Evolutionary conservation across 2,113 vertebrate genomes (phyloP), one percentile per base, ranked within the genome.

Genomic region (Microtus pennsylvanicus): DNA sequence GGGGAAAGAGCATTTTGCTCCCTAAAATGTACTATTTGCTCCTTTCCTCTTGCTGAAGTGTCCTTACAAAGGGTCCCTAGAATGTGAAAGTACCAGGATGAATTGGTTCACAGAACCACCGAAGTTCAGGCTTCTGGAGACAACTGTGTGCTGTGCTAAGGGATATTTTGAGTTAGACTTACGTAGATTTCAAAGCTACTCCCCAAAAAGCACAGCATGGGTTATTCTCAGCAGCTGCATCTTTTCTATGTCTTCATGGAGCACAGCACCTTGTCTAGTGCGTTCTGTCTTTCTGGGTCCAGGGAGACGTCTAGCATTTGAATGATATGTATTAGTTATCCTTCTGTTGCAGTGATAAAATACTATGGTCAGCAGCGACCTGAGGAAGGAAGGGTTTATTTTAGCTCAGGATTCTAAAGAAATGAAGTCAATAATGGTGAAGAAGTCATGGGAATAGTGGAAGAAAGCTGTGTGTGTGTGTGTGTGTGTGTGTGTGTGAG

Each of bases 201-300:
- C 61, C 3, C 22, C 14, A 30, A 21, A 2, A 3, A 3, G 69
- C 61, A 33, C 28, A 35, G 35, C 42, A 33, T 24, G 50, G 28
- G 24, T 65, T 7, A 0, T 67, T 4, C 22, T 17, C 55, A 19
- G 58, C 16, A 22, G 14, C 0, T 12, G 1, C 1, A 1, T 28
- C 82, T 87, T 78, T 38, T n/a, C 87, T 52, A 30, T 33, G 17
- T 47, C 63, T 28, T 14, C 19, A 7, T 9, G 17, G 12, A 33
- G 58, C 45, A 30, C 11, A 42, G 14, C 13, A 13, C 26, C 55
- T 75, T 76, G 67, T 76, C 35, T 55, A 28, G 26, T 88, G 8
- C 9, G 30, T 78, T 75, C 47, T 13, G 4, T 50, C n/a, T 72
- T 93, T 76, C 77, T n/a, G 47, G 38, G 72, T 12, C 67, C 63